Percentiles rank a stretch among this genome's conserved stretches.
Conservation (phyloP, 1,140 invertebrate genomes). For the Pantala flavescens region DNA sequence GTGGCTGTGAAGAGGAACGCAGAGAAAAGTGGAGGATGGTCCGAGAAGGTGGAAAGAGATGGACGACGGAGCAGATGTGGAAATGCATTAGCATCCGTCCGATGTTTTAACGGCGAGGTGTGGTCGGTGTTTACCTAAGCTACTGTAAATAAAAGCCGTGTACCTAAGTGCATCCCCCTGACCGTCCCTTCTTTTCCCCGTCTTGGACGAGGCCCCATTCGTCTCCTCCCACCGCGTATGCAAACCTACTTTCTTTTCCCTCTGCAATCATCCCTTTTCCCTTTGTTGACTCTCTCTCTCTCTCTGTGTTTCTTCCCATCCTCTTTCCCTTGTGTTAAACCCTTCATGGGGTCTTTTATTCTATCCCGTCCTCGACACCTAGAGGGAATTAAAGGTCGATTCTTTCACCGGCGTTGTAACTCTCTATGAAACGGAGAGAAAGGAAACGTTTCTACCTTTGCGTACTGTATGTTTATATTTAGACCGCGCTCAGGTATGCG, state of each 20-base stretch:
- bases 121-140: neutral
- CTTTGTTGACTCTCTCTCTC: neutral
- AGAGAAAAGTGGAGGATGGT: neutral
- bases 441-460: too few relatives aligned
- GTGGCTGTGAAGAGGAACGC: neutral
- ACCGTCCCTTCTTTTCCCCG: neutral
- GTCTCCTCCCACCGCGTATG: neutral
- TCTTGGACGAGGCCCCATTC: neutral
- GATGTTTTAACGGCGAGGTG: constrained; percentile 7
- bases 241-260: neutral
- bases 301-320: too few relatives aligned
- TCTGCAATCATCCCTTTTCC: neutral
- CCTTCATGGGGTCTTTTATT: too few relatives aligned
- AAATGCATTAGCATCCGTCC: constrained; percentile 8
- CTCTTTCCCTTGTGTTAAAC: too few relatives aligned
- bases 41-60: neutral
- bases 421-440: too few relatives aligned
- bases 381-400: too few relatives aligned
- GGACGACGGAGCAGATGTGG: neutral
- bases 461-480: too few relatives aligned
- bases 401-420: too few relatives aligned
- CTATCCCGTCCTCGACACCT: too few relatives aligned
- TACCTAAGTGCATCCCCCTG: neutral
- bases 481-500: too few relatives aligned
- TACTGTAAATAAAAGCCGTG: constrained; percentile 9